Conservation (phyloP, 2,113 vertebrate species). For the Pipa parva region DNA sequence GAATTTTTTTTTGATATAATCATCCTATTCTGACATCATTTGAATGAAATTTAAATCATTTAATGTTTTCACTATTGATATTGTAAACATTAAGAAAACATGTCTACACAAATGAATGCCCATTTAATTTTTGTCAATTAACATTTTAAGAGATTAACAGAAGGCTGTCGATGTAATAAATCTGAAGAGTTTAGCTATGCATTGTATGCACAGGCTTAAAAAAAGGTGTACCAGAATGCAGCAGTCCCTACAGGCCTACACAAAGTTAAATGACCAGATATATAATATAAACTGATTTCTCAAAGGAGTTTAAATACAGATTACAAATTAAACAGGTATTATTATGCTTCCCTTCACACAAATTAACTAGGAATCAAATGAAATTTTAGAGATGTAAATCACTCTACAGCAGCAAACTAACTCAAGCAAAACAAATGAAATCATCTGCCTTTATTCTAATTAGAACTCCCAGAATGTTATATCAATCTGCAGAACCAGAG, state of each 20-base stretch:
- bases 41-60: too few relatives aligned
- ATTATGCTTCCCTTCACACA: constrained; percentile 41
- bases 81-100: too few relatives aligned
- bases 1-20: too few relatives aligned
- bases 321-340: constrained; percentile 41
- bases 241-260: not conserved
- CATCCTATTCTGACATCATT: too few relatives aligned
- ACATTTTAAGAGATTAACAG: not conserved
- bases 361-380: constrained; percentile 42
- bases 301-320: constrained; percentile 38
- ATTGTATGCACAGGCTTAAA: not conserved
- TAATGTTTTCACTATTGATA: too few relatives aligned
- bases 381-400: constrained; percentile 39
- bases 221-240: not conserved
- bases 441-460: constrained; percentile 31
- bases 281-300: constrained; percentile 35
- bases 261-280: constrained; percentile 31
- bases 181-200: not conserved
- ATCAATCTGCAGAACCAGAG: constrained; percentile 15
- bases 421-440: constrained; percentile 40
- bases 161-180: not conserved
- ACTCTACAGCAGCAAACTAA: constrained; percentile 20
- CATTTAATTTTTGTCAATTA: too few relatives aligned
- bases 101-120: not conserved
- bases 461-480: constrained; percentile 18